Base-by-base conservation (phyloP, 2,797 vertebrate species). In the Silurus aristotelis region DNA sequence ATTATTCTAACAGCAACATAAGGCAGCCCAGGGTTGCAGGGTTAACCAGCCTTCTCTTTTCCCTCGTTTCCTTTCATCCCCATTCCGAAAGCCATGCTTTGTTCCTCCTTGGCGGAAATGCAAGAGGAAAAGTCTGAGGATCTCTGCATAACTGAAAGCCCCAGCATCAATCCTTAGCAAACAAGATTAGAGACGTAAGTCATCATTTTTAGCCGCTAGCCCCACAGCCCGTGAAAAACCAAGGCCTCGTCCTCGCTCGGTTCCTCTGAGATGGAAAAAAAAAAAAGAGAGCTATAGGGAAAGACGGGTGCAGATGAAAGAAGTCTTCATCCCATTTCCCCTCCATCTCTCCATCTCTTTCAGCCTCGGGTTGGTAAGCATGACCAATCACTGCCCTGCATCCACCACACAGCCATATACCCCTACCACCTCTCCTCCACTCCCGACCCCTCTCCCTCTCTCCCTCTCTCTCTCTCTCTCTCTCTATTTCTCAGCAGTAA, bases 161-260 rank as follows among this genome's bases (percentile, higher is more conserved):
- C 66, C 79, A 27, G 88, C 92, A 91, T 92, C 92, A 92, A 92
- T 93, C 91, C 90, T 88, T 89, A 87, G 91, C 90, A 93, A 93
- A 94, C 91, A 87, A 90, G 91, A 94, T 94, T 93, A 86, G 92
- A 92, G 91, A 85, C 87, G 86, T 89, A 90, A 93, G 90, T 92
- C 92, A 92, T 92, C 90, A 82, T 92, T 92, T 91, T 90, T 90
- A 87, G 93, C 90, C 82, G 70, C 80, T 66, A 91, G 87, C 77
- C 89, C 58, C 88, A 17, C 43, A 66, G 78, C 61, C 61, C 4
- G 8, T 80, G 43, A 80, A 71, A 38, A 66, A 80, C 67, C 52
- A 71, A 83, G 81, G 81, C 81, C 31, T 61, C 9, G 55, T 72
- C 68, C 56, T 82, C n/a, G 8, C 61, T 66, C n/a, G 1, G 68